Conservation (phyloP, 2,888 invertebrate species). For the Alloplasta piceator region DNA sequence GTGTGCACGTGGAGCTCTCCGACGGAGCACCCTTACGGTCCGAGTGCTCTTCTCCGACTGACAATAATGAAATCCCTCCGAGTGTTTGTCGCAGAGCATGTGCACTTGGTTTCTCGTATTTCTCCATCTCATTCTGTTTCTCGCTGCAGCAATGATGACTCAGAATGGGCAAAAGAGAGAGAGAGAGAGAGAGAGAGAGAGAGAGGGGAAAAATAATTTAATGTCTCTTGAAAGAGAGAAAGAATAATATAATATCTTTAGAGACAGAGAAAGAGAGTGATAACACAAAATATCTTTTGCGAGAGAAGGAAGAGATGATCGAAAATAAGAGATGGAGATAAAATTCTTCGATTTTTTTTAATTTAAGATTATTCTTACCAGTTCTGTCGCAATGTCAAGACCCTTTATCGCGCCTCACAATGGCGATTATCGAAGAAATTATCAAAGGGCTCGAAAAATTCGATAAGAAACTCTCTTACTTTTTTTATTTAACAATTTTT, state of each 20-base stretch:
- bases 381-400: too few relatives aligned
- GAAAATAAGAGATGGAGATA: too few relatives aligned
- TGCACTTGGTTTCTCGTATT: constrained; percentile 33
- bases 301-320: too few relatives aligned
- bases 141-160: constrained; percentile 40
- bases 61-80: constrained; percentile 55
- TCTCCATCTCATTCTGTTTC: constrained; percentile 29
- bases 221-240: background rate
- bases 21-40: constrained; percentile 40
- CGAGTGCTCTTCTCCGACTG: constrained; percentile 57
- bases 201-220: background rate
- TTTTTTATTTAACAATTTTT: too few relatives aligned
- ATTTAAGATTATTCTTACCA: too few relatives aligned
- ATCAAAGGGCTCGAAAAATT: too few relatives aligned
- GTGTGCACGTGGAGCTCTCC: background rate
- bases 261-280: too few relatives aligned
- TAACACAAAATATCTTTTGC: too few relatives aligned
- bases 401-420: too few relatives aligned
- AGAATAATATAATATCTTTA: background rate
- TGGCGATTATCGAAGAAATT: too few relatives aligned
- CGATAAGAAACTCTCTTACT: too few relatives aligned
- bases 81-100: constrained; percentile 1
- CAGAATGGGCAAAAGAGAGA: constrained; percentile 9
- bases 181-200: constrained; percentile 24
- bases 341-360: too few relatives aligned